Percentiles rank a stretch among this genome's conserved stretches.
Conservation (phyloP, 2,888 invertebrate species). For the Brachylomia viminalis region DNA sequence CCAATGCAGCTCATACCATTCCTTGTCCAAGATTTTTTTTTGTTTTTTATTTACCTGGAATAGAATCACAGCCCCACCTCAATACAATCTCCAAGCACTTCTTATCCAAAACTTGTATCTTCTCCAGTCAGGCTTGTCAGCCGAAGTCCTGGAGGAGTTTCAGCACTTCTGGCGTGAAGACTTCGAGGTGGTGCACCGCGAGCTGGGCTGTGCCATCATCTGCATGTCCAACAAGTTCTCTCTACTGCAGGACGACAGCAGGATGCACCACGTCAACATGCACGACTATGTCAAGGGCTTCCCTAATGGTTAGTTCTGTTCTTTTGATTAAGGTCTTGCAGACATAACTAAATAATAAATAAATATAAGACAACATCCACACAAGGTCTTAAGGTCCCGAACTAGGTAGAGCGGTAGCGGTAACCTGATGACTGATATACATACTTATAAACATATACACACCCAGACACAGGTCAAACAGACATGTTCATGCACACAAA, state of each 20-base stretch:
- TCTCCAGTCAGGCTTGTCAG: conserved; percentile 81
- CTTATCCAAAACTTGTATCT: not conserved
- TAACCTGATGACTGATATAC: too few relatives aligned
- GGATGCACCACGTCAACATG: conserved; percentile 87
- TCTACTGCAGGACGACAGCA: conserved; percentile 83
- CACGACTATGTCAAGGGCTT: conserved; percentile 85
- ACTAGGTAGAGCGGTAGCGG: too few relatives aligned
- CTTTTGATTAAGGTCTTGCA: not conserved
- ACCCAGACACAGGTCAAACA: too few relatives aligned
- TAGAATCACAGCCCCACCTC: not conserved
- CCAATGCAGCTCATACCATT: too few relatives aligned
- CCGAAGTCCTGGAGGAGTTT: conserved; percentile 84
- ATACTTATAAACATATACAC: too few relatives aligned
- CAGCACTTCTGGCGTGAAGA: conserved; percentile 88
- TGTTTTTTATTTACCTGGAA: too few relatives aligned
- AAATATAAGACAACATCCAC: too few relatives aligned
- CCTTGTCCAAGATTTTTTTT: too few relatives aligned
- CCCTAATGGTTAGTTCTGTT: conserved; percentile 77
- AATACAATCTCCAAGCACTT: not conserved
- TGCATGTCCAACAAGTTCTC: conserved; percentile 88
- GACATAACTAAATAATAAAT: too few relatives aligned
- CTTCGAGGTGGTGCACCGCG: conserved; percentile 86
- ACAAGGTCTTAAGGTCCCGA: too few relatives aligned
- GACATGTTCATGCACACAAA: too few relatives aligned
- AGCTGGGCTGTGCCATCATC: conserved; percentile 87